These are phyloP conservation scores for Drosophila guanche DNA, from an alignment of 1,140 invertebrate species.

Conservation along the genomic window DNA sequence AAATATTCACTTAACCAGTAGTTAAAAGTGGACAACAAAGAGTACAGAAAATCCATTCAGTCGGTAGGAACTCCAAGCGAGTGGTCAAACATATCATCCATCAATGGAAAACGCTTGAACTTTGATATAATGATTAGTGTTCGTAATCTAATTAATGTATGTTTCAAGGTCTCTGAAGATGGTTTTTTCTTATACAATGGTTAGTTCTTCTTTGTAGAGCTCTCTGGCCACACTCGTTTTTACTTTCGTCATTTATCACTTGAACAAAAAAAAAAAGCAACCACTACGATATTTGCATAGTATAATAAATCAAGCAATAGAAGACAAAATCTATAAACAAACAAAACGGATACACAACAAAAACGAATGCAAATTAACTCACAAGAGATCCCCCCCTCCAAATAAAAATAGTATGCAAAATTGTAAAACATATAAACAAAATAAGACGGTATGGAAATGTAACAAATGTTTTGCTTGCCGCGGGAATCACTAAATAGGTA, in stretches of 20 bases:
- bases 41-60: no score
- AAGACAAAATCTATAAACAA: no score
- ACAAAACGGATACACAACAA: no score
- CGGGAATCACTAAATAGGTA: constrained; percentile 44
- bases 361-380: background rate
- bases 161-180: constrained; percentile 41
- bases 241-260: background rate
- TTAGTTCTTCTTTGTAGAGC: background rate
- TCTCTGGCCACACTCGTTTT: constrained; percentile 1
- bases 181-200: background rate
- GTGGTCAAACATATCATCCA: background rate
- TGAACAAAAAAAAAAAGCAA: constrained; percentile 7
- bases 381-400: no score
- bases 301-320: no score
- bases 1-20: no score
- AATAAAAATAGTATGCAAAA: background rate
- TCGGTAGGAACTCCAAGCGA: no score
- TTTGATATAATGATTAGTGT: constrained; percentile 36
- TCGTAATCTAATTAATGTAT: no score
- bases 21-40: no score
- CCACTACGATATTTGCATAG: no score
- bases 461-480: constrained; percentile 27
- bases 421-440: background rate
- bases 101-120: constrained; percentile 44
- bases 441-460: constrained; percentile 18